Conservation (phyloP, 2,113 vertebrate species). For the Myocastor coypus region DNA sequence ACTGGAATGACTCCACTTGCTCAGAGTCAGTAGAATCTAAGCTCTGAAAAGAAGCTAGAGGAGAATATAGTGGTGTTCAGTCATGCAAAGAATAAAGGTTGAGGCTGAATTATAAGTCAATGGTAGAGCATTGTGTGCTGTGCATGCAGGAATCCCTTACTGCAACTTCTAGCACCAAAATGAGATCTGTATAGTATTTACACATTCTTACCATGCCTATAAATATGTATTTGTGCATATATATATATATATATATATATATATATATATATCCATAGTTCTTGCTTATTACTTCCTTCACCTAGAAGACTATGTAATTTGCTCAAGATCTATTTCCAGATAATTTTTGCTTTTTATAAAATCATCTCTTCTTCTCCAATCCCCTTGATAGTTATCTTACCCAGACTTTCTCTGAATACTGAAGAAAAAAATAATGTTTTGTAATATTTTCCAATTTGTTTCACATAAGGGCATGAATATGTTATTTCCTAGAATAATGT, state of each 20-base stretch:
- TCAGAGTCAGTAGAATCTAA: neutral
- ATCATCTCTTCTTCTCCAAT: neutral
- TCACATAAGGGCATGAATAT: neutral
- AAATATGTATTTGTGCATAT: neutral
- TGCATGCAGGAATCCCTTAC: neutral
- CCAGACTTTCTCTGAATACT: neutral
- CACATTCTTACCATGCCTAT: neutral
- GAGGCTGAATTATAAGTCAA: neutral
- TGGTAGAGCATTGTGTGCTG: neutral
- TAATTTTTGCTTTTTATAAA: neutral
- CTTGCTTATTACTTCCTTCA: neutral
- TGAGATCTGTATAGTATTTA: neutral
- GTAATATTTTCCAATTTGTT: neutral
- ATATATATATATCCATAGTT: neutral
- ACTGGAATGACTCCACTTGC: neutral
- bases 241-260: neutral
- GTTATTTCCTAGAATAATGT: neutral
- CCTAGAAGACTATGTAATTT: neutral
- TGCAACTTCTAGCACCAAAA: neutral
- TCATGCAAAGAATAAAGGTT: neutral
- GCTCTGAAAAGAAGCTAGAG: neutral
- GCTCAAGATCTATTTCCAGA: neutral
- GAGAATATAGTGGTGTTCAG: neutral
- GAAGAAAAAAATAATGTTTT: conserved; percentile 12
- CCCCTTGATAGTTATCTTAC: neutral